Evolutionary conservation across 2,888 invertebrate genomes (phyloP).

Genomic region (Stomorhina lunata): DNA sequence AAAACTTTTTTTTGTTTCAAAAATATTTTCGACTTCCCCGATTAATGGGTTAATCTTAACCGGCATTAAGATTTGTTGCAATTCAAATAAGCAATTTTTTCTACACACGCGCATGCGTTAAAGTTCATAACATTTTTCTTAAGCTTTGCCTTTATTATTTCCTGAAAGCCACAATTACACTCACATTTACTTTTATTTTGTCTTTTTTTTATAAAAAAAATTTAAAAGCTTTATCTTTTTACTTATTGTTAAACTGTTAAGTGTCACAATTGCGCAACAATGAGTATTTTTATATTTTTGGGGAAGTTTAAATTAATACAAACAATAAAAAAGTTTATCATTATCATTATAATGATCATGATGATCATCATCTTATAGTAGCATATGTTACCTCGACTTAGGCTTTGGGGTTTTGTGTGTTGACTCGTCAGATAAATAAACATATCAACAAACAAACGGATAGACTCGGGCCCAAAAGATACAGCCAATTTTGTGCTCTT

Average conservation of each 20-base stretch:
- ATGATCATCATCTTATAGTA: not conserved
- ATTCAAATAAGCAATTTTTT: not conserved
- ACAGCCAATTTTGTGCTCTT: not conserved
- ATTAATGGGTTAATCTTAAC: not conserved
- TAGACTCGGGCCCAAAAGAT: not conserved
- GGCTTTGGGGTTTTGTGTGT: conserved; percentile 13
- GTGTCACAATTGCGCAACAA: conserved; percentile 61
- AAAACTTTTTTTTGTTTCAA: not conserved
- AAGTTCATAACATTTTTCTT: conserved; percentile 8
- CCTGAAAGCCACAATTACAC: not conserved
- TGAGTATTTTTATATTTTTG: conserved; percentile 23
- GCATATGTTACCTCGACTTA: conserved; percentile 43
- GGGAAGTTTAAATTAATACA: conserved; percentile 15
- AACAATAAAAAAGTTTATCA: conserved; percentile 5
- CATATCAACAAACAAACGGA: not conserved
- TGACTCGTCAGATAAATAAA: conserved; percentile 4
- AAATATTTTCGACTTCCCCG: not conserved
- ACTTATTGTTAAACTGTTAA: conserved; percentile 53
- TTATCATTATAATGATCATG: not conserved
- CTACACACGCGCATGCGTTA: conserved; percentile 27
- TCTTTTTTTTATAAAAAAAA: not conserved
- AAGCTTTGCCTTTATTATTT: conserved; percentile 13
- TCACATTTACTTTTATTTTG: not conserved
- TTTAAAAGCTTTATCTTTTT: conserved; percentile 36
- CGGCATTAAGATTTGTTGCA: not conserved